A percentile compares a stretch with the other conserved stretches of the same genome.
phyloP scores from a whole-genome alignment of 2,113 vertebrate genomes.

The Alligator sinensis region DNA sequence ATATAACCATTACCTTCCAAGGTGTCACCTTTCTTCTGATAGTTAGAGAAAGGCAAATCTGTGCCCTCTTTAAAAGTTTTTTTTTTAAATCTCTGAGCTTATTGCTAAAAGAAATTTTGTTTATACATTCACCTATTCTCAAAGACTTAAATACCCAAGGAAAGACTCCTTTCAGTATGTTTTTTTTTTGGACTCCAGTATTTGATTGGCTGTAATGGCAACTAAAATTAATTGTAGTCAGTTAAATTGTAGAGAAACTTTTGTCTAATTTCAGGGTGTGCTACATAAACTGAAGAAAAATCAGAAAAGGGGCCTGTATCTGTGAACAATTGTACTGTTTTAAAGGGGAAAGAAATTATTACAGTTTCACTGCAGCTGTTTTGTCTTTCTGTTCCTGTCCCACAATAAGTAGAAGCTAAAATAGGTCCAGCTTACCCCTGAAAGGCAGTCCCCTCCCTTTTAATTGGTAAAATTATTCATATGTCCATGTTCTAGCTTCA shows the following conservation, averaged over 20 bases:
- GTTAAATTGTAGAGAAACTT: neutral
- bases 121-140: neutral
- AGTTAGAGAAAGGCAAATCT: neutral
- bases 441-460: no score
- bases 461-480: no score
- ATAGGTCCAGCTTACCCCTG: no score
- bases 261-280: neutral
- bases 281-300: neutral
- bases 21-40: neutral
- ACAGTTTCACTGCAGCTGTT: no score
- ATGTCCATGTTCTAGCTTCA: no score
- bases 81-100: neutral
- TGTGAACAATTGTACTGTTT: no score
- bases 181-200: neutral
- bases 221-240: neutral
- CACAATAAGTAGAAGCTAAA: no score
- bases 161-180: neutral
- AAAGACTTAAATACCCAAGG: neutral
- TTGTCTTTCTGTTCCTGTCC: no score
- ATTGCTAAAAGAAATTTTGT: neutral
- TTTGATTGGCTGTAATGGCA: neutral
- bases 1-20: neutral
- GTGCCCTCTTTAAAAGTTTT: neutral
- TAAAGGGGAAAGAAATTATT: no score
- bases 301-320: neutral